These are phyloP conservation scores for Drosophila biarmipes DNA, from an alignment of 1,140 invertebrate genomes.

Conservation along the genomic window DNA sequence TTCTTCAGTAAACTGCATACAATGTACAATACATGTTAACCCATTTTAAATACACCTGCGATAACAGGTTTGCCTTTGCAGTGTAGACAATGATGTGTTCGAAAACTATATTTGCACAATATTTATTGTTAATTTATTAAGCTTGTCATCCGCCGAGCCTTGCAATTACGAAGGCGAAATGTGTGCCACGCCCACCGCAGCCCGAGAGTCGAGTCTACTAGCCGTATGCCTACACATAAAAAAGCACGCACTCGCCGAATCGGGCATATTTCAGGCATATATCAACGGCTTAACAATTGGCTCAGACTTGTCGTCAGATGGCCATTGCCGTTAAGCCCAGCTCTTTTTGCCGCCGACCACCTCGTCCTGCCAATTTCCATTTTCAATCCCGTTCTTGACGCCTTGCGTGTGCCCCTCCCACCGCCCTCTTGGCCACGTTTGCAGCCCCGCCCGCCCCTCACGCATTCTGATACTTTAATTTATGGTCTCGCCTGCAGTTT, in stretches of 20 bases:
- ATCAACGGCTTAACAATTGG: constrained; percentile 80
- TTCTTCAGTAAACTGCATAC: too few species aligned
- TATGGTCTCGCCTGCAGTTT: constrained; percentile 70
- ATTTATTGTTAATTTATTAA: constrained; percentile 64
- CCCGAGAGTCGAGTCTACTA: constrained; percentile 15
- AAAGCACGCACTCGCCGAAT: constrained; percentile 12
- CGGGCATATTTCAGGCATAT: constrained; percentile 44
- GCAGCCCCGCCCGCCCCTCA: constrained; percentile 15
- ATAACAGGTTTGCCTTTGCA: neutral
- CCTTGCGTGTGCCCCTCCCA: constrained; percentile 12
- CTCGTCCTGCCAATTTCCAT: neutral
- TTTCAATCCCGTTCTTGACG: constrained; percentile 14
- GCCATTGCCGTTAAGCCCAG: constrained; percentile 58
- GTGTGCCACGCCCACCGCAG: constrained; percentile 49
- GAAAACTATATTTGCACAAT: constrained; percentile 35
- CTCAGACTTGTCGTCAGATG: constrained; percentile 77
- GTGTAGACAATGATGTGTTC: constrained; percentile 11
- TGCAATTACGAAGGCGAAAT: constrained; percentile 59
- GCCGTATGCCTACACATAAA: neutral
- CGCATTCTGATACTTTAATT: constrained; percentile 81
- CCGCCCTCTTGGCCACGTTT: neutral
- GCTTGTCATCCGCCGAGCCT: constrained; percentile 34
- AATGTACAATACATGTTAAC: too few species aligned
- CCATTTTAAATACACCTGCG: neutral
- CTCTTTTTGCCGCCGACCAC: neutral